Base-by-base conservation (phyloP, 1,140 invertebrate species). In the Ericerus pela region DNA sequence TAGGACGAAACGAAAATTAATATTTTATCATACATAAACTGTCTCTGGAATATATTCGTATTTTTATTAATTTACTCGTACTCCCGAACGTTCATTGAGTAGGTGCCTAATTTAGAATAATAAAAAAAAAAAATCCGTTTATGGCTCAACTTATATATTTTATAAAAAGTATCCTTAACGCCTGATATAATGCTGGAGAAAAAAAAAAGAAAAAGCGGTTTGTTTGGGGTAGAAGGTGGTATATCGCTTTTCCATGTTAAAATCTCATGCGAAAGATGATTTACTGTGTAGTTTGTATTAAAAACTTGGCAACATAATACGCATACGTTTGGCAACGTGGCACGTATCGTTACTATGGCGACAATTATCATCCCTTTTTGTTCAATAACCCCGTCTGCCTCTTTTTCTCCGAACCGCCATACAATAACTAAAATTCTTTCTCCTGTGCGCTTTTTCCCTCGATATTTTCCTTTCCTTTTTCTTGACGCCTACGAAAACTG, bases 331-430 rank as follows among this genome's bases (percentile, higher is more conserved):
- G 41, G 41, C 41, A 47, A 47, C 41, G 41, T 12, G 26, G 41
- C 41, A 24, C 41, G 4, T 47, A 22, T 24, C 41, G 41, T 47
- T 47, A 22, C 41, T 24, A 47, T 47, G 41, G 16, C 41, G 16
- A 47, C 41, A 47, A 47, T 47, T 47, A 47, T 47, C 41, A 47
- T 47, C 41, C 41, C 41, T 47, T 47, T 47, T 47, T 47, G 41
- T 47, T 47, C 41, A 47, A 47, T 47, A 47, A 47, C 41, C 41
- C 41, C 26, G 41, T 47, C 41, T 18, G 41, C 41, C 41, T 47
- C 41, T 18, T 47, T 47, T 47, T 47, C 41, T 47, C 41, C 41
- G 41, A 24, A 24, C 12, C 41, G n/a, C 26, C 41, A 5, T 47
- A 47, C 41, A 47, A 47, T 47, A 47, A 47, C 41, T 10, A 24